Base-by-base conservation (phyloP, 2,113 vertebrate species). In the Myocastor coypus region DNA sequence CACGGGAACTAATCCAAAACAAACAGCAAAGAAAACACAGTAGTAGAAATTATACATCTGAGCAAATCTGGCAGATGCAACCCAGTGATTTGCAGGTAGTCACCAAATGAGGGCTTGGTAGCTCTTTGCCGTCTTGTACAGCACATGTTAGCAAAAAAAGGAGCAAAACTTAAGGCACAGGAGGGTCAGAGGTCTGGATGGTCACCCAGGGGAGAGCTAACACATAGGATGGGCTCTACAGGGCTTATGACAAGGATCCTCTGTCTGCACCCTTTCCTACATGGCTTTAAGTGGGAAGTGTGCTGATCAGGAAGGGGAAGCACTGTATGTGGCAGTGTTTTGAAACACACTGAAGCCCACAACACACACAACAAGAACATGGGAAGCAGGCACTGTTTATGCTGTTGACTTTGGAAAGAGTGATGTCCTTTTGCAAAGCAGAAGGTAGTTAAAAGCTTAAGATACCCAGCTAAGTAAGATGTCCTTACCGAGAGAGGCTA, bases 401-500 rank as follows among this genome's bases (percentile, higher is more conserved):
- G 34, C 40, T 55, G 75, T 13, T 19, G 10, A 75, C 28, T 13
- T 1, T 32, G 6, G 34, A 86, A 90, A 73, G 52, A 64, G 30
- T 61, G 37, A 37, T 50, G 4, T 52, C 20, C 80, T 89, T 75
- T 6, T 50, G 6, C 75, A 66, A 37, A 86, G 59, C 17, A 22
- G 61, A 96, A 57, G 86, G 66, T 3, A 73, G 86, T 52, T n/a
- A 64, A 0, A n/a, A 34, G 59, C 85, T 92, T 30, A 37, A 66
- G 40, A 93, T 37, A 40, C 19, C 28, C 1, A 46, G 73, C 42
- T 5, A 22, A 32, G 55, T 32, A 0, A 57, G 55, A 83, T 5
- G 46, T 22, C 19, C 95, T 95, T 96, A 95, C 75, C 75, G 42
- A 78, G 28, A 78, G 75, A 78, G 75, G 75, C 75, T 50, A 78